phyloP scores from a whole-genome alignment of 2,888 invertebrate genomes.

The Callosobruchus maculatus region DNA sequence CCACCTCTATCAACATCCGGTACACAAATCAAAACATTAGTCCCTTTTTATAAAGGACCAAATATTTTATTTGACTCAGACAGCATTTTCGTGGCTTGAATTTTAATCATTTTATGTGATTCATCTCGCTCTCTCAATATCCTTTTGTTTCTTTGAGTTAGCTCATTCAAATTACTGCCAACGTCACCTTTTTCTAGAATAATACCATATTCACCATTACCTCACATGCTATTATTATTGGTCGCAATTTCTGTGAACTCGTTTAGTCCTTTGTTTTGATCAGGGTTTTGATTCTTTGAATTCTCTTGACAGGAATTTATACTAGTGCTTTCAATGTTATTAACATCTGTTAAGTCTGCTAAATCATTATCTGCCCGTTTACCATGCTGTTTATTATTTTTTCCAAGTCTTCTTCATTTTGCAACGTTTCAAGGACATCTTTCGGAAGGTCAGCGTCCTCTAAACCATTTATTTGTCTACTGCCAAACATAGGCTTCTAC shows the following conservation, averaged over 20 bases:
- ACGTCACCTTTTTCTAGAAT: too few species aligned
- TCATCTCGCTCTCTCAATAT: background rate
- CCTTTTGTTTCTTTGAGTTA: too few species aligned
- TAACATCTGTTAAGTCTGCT: background rate
- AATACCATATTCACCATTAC: too few species aligned
- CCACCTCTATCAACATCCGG: constrained; percentile 3
- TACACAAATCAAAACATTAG: background rate
- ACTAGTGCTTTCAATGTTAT: background rate
- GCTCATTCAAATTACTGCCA: too few species aligned
- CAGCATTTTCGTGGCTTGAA: background rate
- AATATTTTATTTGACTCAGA: constrained; percentile 6
- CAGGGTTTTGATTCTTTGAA: too few species aligned
- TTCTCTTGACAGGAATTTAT: background rate
- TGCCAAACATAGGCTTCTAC: constrained; percentile 6
- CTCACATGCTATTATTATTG: too few species aligned
- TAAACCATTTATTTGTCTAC: constrained; percentile 6
- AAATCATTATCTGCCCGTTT: background rate
- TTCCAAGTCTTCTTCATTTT: background rate
- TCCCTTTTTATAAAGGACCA: constrained; percentile 2
- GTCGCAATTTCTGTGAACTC: too few species aligned
- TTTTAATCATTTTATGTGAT: constrained; percentile 6
- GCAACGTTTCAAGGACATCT: too few species aligned
- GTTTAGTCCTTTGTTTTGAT: too few species aligned
- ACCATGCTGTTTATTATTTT: too few species aligned
- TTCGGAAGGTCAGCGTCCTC: background rate